Evolutionary conservation across 2,797 vertebrate species (phyloP), one percentile per base, ranked within the genome.

Genomic region (Oreochromis mossambicus): DNA sequence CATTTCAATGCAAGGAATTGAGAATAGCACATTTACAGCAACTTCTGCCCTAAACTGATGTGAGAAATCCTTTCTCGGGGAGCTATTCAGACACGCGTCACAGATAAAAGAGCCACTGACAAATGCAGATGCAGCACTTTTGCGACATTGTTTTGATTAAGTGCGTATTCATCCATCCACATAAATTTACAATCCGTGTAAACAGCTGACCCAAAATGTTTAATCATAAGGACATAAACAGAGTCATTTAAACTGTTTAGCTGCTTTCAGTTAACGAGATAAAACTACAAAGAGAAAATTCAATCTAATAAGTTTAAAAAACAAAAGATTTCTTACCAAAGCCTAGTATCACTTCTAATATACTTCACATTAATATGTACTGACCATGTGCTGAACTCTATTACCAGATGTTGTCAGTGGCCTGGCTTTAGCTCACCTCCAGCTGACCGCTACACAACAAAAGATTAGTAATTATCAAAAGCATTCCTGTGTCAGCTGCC

Each of bases 381-480:
- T 61, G 78, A 86, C 81, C 58, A 29, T 21, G 6, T 70, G 21
- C 61, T 90, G 63, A 87, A 89, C 63, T 83, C 29, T n/a, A 75
- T 85, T 79, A 78, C 78, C 77, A 87, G 73, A 80, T 77, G 36
- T 84, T 82, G 81, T 21, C 8, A 78, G 66, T 24, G 56, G 55
- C 66, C 24, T 70, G 41, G 50, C 86, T 79, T 79, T 26, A 83
- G 41, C 32, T 88, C 83, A 86, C 90, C 89, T 89, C 66, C 56
- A 78, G 13, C 43, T 91, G 63, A 92, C 83, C 34, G 38, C 78
- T 80, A 79, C 79, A 77, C 76, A 83, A 75, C 79, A 61, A 79
- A 83, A 86, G 78, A 87, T 84, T 68, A 82, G 54, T 26, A 41
- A 79, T 89, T 79, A 90, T 87, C 80, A 86, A 58, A 91, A 82